A percentile compares a stretch with the other conserved stretches of the same genome.
Conservation (phyloP, 2,888 invertebrate genomes). For the Morinoia aosen region DNA sequence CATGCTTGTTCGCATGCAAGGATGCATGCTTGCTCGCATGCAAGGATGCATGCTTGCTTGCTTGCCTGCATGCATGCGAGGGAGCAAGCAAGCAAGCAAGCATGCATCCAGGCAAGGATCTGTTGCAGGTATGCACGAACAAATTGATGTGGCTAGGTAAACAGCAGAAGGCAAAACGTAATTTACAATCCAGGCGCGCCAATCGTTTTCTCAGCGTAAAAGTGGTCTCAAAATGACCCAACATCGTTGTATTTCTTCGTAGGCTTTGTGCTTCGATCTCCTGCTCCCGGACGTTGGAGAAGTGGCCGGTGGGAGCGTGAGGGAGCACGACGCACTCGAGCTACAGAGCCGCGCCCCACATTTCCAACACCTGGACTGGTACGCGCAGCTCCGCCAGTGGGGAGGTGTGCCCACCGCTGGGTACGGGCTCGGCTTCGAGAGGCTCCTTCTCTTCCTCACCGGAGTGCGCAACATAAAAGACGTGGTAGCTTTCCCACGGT, state of each 20-base stretch:
- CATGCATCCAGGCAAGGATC: too few species aligned
- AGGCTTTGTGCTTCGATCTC: conserved; percentile 81
- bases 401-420: conserved; percentile 94
- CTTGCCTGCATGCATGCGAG: too few species aligned
- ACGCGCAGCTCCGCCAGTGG: conserved; percentile 87
- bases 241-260: background rate
- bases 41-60: too few species aligned
- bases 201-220: too few species aligned
- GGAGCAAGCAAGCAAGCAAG: too few species aligned
- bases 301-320: conserved; percentile 93
- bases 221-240: background rate
- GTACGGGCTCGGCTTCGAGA: conserved; percentile 96
- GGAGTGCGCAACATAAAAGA: conserved; percentile 50
- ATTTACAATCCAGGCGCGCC: too few species aligned
- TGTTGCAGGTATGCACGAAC: too few species aligned
- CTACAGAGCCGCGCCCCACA: conserved; percentile 75
- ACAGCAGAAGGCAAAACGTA: too few species aligned
- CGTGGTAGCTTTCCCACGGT: conserved; percentile 56
- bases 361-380: conserved; percentile 79
- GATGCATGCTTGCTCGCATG: too few species aligned
- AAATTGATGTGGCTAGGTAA: too few species aligned
- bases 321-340: conserved; percentile 83
- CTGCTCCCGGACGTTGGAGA: conserved; percentile 92
- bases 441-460: conserved; percentile 78
- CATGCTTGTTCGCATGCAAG: too few species aligned